phyloP scores from a whole-genome alignment of 2,113 vertebrate genomes.

The Callocephalon fimbriatum region DNA sequence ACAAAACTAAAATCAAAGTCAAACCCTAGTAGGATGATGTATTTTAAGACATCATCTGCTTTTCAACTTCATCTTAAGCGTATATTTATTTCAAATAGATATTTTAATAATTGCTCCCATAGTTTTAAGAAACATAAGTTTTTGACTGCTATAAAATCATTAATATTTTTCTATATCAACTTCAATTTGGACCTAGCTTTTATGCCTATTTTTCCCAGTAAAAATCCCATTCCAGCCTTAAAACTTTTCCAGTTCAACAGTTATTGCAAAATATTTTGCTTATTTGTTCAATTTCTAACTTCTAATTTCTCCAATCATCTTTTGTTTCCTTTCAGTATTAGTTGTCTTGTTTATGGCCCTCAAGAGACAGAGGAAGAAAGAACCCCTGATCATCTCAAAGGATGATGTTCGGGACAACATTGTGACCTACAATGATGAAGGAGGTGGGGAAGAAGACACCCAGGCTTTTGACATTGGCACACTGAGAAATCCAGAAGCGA shows the following conservation, averaged over 20 bases:
- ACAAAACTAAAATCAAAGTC: not conserved
- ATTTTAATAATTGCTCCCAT: not conserved
- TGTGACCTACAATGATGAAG: slow-evolving; percentile 86
- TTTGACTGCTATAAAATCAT: not conserved
- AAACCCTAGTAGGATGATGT: not conserved
- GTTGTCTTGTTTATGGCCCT: slow-evolving; percentile 80
- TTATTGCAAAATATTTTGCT: not conserved
- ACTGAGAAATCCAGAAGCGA: slow-evolving; percentile 80
- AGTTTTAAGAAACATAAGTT: not conserved
- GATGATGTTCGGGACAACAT: slow-evolving; percentile 85
- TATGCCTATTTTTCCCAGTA: not conserved
- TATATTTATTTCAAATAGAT: not conserved
- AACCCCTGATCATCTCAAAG: slow-evolving; percentile 82
- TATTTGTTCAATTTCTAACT: not conserved
- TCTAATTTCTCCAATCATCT: not conserved
- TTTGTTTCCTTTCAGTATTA: slow-evolving; percentile 71
- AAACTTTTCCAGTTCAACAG: not conserved
- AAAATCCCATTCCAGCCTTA: not conserved
- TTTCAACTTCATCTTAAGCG: not conserved
- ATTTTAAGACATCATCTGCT: not conserved
- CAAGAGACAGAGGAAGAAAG: slow-evolving; percentile 82
- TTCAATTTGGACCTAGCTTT: not conserved
- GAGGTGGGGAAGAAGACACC: slow-evolving; percentile 85
- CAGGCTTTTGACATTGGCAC: slow-evolving; percentile 86
- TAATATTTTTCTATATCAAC: not conserved